Base-by-base conservation (phyloP, 1,140 invertebrate genomes). In the Procambarus virginalis region DNA sequence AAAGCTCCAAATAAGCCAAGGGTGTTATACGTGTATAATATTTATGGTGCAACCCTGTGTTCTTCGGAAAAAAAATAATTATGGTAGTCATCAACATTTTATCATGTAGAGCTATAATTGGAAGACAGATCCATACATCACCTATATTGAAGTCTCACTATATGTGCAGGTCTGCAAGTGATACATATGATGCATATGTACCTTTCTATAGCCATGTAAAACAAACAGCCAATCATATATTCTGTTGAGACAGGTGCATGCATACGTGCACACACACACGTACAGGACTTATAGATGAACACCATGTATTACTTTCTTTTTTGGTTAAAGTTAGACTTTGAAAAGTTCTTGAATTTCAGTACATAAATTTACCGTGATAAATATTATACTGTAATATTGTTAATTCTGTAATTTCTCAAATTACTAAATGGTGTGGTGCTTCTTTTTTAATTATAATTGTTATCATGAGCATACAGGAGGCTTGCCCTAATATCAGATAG, bases 381-480 rank as follows among this genome's bases (percentile, higher is more conserved):
- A 73, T 68, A 34, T 34, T 14, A 8, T 8, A 73, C 22, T 73
- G 68, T 6, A 73, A 73, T 5, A 34, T 45, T 73, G 6, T n/a
- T 20, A 4, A 14, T 68, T 17, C 20, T 20, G 5, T 68, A 68
- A 17, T n/a, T 20, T 68, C 12, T 17, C 5, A 17, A 68, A 10
- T 20, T 68, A 17, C 64, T 20, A 17, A 68, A 10, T 20, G 64
- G 20, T 17, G 14, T 68, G 64, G 64, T 55, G 51, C 51, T 55
- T 55, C 12, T 55, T 64, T 64, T 17, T 20, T 68, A 51, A 49
- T 55, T 46, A 51, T 20, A 17, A 6, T 17, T 17, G 3, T 80
- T 80, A 17, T 80, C 9, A 14, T 80, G 78, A 80, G 78, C 48
- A 51, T 80, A 51, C 17, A 55, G 51, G 51, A 55, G 12, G 51